phyloP scores from a whole-genome alignment of 2,888 invertebrate genomes.

The Nomada ferruginata region DNA sequence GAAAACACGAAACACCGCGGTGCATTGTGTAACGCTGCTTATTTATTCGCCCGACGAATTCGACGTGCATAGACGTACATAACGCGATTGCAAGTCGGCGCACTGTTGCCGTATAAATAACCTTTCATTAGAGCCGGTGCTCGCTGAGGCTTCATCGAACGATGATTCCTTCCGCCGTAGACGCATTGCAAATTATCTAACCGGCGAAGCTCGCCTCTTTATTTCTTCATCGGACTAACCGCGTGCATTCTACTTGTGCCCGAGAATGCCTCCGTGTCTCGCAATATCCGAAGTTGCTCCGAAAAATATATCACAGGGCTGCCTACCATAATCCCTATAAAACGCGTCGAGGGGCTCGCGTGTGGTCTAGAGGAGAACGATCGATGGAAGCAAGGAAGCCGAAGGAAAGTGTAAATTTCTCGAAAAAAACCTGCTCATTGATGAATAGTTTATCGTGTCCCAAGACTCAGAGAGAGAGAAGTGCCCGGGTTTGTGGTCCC shows the following conservation, averaged over 20 bases:
- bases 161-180: slow-evolving; percentile 14
- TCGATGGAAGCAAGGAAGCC: not conserved
- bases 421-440: slow-evolving; percentile 70
- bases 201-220: not conserved
- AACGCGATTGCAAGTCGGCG: slow-evolving; percentile 22
- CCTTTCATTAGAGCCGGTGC: slow-evolving; percentile 35
- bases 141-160: slow-evolving; percentile 7
- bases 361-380: slow-evolving; percentile 57
- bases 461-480: slow-evolving; percentile 20
- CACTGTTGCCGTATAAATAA: slow-evolving; percentile 42
- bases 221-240: slow-evolving; percentile 1
- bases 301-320: too few relatives aligned
- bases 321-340: not conserved
- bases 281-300: not conserved
- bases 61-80: slow-evolving; percentile 22
- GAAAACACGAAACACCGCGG: slow-evolving; percentile 4
- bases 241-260: not conserved
- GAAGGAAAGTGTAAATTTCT: slow-evolving; percentile 61
- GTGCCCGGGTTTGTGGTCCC: slow-evolving; percentile 20
- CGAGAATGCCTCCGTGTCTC: not conserved
- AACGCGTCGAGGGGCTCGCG: slow-evolving; percentile 36
- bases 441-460: slow-evolving; percentile 74
- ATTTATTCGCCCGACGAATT: slow-evolving; percentile 38
- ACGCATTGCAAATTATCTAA: slow-evolving; percentile 21
- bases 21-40: slow-evolving; percentile 25